phyloP scores from a whole-genome alignment of 2,113 vertebrate genomes.

The Passer montanus region DNA sequence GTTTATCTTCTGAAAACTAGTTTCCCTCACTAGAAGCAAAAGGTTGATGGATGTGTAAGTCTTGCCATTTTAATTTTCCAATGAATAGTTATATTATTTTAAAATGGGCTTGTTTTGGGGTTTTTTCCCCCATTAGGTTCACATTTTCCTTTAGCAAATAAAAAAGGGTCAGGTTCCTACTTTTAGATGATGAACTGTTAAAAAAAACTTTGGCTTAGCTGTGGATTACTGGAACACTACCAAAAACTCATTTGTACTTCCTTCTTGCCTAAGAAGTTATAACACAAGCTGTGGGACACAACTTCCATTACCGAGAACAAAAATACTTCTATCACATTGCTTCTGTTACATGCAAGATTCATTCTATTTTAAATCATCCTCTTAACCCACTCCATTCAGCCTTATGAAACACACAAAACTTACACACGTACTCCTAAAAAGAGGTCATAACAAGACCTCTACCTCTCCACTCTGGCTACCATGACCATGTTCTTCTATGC shows the following conservation, averaged over 20 bases:
- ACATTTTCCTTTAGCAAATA: neutral
- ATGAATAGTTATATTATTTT: neutral
- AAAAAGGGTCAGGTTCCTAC: neutral
- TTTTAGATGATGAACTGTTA: neutral
- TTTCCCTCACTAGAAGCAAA: neutral
- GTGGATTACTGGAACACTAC: neutral
- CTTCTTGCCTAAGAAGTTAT: neutral
- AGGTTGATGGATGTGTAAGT: neutral
- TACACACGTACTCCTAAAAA: neutral
- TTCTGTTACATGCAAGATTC: neutral
- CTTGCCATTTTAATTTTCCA: neutral
- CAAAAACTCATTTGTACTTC: neutral
- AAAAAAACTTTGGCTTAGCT: neutral
- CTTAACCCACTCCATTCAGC: neutral
- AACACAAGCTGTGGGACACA: neutral
- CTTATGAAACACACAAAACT: neutral
- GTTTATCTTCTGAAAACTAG: neutral
- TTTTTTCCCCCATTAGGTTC: accelerated
- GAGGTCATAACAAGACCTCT: neutral
- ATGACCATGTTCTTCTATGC: neutral
- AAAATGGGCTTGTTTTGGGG: neutral
- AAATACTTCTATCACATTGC: neutral
- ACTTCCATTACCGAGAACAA: neutral
- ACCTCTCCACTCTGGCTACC: neutral
- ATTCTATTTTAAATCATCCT: neutral